Base-by-base conservation (phyloP, 2,888 invertebrate species). In the Malthinus seriepunctatus region DNA sequence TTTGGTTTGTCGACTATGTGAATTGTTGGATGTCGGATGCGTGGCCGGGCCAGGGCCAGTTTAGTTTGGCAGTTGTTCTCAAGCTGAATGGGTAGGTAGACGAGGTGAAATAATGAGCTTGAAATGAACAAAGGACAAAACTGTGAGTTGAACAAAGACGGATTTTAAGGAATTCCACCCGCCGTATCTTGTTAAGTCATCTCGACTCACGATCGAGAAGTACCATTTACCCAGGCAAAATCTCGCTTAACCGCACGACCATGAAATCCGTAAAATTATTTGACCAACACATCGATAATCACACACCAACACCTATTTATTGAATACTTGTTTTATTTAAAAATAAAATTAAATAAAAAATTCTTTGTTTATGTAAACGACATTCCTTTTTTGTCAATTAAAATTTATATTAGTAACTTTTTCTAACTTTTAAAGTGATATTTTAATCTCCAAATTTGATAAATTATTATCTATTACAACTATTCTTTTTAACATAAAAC, bases 131-230 rank as follows among this genome's bases (percentile, higher is more conserved):
- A 58, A 67, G 47, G 56, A 56, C 53, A 55, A 45, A 50, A 57
- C 54, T 53, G 51, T 49, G 57, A 39, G 67, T 56, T 39, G 59
- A 68, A 74, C 68, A 68, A 69, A 69, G 75, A 73, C 60, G 64
- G 69, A 69, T 63, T 66, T 71, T 71, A 70, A 71, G 75, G 76
- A 76, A 77, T 76, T 76, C 75, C 75, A 76, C 74, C 76, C 75
- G 75, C 74, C 70, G 74, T 76, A 77, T 77, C 77, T 78, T 76
- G 76, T 77, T 78, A 78, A 77, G 76, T 78, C 77, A 78, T 77
- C 77, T 76, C 73, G 71, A 64, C 75, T 74, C 74, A 74, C 75
- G 73, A 69, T 69, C 68, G 66, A 62, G 54, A 57, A 61, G 61
- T 35, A 54, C 53, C 45, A 54, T 61, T 61, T 57, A 61, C 61